Evolutionary conservation across 2,888 invertebrate species (phyloP), one percentile per base, ranked within the genome.

Genomic region (Drosophila glabriapex): DNA sequence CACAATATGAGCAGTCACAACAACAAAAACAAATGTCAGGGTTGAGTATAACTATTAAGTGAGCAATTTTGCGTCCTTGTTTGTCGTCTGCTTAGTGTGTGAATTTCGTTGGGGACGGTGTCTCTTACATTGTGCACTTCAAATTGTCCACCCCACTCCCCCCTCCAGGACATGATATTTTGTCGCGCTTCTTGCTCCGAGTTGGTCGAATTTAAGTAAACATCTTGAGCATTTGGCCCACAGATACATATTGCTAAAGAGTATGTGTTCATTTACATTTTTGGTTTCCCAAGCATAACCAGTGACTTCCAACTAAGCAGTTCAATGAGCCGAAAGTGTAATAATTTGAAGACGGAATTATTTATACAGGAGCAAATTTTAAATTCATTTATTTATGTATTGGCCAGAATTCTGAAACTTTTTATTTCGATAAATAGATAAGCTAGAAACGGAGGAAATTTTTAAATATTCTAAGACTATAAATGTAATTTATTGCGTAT

Each of bases 11-110:
- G 54, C 67, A 71, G 39, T 25, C 9, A 25, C 43, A 41, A 22
- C 37, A 68, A 33, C n/a, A 46, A 41, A 16, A 62, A 60, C 54
- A 62, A 50, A 35, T 56, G 52, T 53, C 52, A 37, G 43, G 41
- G 53, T 41, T 53, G 25, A 28, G n/a, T 31, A 54, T 19, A 64
- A 76, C 56, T 68, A 72, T 67, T 65, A 76, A 68, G 60, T 39
- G 41, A 54, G 63, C 67, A 64, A 52, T 58, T 59, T 58, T 31
- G 53, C 22, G 56, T 52, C 37, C 29, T 63, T 66, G 53, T 29
- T 56, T 60, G 56, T 52, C 56, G 60, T 46, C 28, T 50, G 50
- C 41, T 55, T 61, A 39, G 33, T 50, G 50, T 43, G 52, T 33
- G 43, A 56, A 43, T 50, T 61, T 55, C 6, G n/a, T 5, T 33